A percentile compares a stretch with the other conserved stretches of the same genome.
These are phyloP conservation scores for Plotosus lineatus DNA, from an alignment of 2,113 vertebrate genomes.

Conservation along the genomic window DNA sequence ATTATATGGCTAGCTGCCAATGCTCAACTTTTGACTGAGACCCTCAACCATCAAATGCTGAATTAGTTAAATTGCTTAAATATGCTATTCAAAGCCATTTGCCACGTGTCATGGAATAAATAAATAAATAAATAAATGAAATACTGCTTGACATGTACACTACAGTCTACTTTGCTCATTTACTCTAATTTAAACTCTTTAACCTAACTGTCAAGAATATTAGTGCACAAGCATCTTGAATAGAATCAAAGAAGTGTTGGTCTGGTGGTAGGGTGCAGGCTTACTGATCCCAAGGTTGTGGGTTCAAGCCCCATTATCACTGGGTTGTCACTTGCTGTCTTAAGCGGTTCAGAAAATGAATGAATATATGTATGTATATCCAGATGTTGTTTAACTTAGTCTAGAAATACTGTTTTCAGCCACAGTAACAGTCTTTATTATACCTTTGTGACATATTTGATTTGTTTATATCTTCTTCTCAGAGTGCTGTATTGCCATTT, in stretches of 20 bases:
- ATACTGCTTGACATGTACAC: background rate
- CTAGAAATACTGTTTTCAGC: background rate
- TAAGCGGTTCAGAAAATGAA: too few species aligned
- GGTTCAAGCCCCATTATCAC: too few species aligned
- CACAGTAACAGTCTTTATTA: background rate
- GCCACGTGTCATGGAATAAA: too few species aligned
- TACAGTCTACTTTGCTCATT: background rate
- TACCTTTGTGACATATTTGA: background rate
- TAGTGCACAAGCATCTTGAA: background rate
- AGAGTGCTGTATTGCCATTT: slow-evolving; percentile 19
- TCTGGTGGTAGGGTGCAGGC: too few species aligned
- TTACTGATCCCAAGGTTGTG: too few species aligned
- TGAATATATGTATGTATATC: background rate
- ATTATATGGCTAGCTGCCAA: background rate
- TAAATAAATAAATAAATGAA: background rate
- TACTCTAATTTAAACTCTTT: background rate
- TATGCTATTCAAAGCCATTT: too few species aligned
- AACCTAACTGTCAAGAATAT: background rate
- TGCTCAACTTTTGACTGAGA: background rate
- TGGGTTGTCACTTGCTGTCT: too few species aligned
- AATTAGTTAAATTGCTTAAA: background rate
- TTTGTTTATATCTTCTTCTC: background rate
- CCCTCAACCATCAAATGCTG: background rate
- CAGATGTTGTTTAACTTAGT: background rate
- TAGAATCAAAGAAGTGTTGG: too few species aligned